These are phyloP conservation scores for Aleiodes alternator DNA, from an alignment of 2,888 invertebrate genomes.

Conservation along the genomic window DNA sequence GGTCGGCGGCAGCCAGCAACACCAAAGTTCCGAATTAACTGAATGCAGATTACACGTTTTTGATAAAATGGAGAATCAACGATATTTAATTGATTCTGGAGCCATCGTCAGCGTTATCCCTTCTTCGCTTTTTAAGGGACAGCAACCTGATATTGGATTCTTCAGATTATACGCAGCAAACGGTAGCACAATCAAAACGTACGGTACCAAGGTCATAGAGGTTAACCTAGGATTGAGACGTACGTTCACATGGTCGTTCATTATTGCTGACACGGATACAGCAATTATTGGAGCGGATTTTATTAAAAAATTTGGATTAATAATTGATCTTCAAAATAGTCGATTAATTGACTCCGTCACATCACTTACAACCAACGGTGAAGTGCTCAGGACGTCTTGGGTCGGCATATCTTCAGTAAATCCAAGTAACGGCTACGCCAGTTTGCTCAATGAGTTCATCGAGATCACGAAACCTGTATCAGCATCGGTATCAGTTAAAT, in stretches of 20 bases:
- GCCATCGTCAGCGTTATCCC: neutral
- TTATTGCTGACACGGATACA: constrained; percentile 35
- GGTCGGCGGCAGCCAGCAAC: too few species aligned
- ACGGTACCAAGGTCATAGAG: constrained; percentile 20
- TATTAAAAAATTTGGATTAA: constrained; percentile 14
- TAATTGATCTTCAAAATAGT: constrained; percentile 39
- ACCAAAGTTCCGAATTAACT: too few species aligned
- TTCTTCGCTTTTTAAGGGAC: neutral
- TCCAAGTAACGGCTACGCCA: too few species aligned
- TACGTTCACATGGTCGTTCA: constrained; percentile 39
- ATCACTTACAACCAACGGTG: too few species aligned
- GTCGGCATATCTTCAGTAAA: too few species aligned
- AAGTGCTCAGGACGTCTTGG: too few species aligned
- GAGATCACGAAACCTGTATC: too few species aligned
- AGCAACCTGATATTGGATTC: too few species aligned
- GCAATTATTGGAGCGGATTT: constrained; percentile 45
- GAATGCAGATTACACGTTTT: too few species aligned
- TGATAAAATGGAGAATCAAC: too few species aligned
- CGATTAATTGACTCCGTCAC: constrained; percentile 11
- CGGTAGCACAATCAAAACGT: constrained; percentile 37
- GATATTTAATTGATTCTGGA: neutral
- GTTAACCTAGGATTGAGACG: constrained; percentile 36
- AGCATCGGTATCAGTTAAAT: too few species aligned
- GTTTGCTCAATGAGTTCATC: too few species aligned
- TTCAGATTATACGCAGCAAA: constrained; percentile 45